Conservation (phyloP, 2,797 vertebrate genomes). For the Platyrinchus mystaceus region DNA sequence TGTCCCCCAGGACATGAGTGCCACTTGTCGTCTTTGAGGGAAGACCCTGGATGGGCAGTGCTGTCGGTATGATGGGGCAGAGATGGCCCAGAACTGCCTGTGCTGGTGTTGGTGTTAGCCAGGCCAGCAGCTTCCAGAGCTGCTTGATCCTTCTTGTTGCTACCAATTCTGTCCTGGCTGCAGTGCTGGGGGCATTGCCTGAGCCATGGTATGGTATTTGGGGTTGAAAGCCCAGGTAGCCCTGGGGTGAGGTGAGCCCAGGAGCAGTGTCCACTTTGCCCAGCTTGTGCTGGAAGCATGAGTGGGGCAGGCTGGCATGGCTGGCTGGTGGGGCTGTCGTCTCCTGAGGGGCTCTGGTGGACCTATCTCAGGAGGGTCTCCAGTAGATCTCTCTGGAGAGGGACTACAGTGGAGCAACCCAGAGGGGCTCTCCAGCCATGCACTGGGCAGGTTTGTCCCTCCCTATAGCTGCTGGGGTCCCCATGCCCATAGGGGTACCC, state of each 20-base stretch:
- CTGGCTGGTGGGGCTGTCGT: background rate
- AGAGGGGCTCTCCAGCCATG: background rate
- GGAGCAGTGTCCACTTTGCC: background rate
- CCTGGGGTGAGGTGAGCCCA: background rate
- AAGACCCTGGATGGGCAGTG: accelerated
- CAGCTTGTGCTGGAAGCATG: background rate
- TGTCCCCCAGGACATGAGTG: background rate
- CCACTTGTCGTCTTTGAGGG: background rate
- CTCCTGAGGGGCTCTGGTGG: background rate
- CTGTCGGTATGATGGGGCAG: accelerated
- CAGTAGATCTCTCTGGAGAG: background rate
- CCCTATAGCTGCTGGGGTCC: too few relatives aligned
- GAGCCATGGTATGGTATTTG: background rate
- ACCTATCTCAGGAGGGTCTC: background rate
- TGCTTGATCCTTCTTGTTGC: background rate
- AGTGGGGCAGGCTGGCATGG: background rate
- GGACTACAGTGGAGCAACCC: background rate
- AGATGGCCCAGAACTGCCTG: background rate
- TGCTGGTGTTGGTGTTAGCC: background rate
- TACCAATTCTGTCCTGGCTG: background rate
- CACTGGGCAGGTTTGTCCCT: background rate
- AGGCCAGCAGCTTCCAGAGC: background rate
- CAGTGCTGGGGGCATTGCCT: accelerated
- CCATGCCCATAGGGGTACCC: accelerated
- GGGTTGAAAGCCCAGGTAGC: background rate